Conservation (phyloP, 1,140 invertebrate genomes). For the Eupristina koningsbergeri region DNA sequence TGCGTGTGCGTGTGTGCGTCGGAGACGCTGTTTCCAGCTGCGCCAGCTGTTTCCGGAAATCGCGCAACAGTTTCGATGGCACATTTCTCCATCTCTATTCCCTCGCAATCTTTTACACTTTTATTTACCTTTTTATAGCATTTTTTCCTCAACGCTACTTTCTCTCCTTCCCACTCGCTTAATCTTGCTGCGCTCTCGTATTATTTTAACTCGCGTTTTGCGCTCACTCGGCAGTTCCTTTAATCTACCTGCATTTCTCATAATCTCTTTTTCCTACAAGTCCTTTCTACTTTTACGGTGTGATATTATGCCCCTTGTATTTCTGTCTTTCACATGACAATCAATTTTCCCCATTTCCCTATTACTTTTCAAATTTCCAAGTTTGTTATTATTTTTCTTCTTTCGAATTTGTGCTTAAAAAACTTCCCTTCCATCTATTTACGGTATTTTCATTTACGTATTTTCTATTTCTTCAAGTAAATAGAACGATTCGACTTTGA, state of each 20-base stretch:
- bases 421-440: no score
- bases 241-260: slow-evolving; percentile 25
- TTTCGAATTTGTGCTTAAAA: neutral
- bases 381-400: neutral
- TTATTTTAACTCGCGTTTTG: slow-evolving; percentile 13
- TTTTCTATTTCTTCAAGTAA: no score
- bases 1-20: no score
- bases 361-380: neutral
- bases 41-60: slow-evolving; percentile 29
- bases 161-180: neutral
- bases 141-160: neutral
- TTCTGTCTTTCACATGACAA: neutral
- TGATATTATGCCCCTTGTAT: neutral
- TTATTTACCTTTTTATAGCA: neutral
- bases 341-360: neutral
- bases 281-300: slow-evolving; percentile 18
- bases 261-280: slow-evolving; percentile 29
- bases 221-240: slow-evolving; percentile 10
- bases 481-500: no score
- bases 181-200: slow-evolving; percentile 24
- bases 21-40: neutral
- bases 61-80: slow-evolving; percentile 40
- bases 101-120: neutral
- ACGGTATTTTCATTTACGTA: neutral
- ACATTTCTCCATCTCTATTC: slow-evolving; percentile 11